Percentiles rank a stretch among this genome's conserved stretches.
Conservation (phyloP, 1,140 invertebrate genomes). For the Akabosia matsudoensis region DNA sequence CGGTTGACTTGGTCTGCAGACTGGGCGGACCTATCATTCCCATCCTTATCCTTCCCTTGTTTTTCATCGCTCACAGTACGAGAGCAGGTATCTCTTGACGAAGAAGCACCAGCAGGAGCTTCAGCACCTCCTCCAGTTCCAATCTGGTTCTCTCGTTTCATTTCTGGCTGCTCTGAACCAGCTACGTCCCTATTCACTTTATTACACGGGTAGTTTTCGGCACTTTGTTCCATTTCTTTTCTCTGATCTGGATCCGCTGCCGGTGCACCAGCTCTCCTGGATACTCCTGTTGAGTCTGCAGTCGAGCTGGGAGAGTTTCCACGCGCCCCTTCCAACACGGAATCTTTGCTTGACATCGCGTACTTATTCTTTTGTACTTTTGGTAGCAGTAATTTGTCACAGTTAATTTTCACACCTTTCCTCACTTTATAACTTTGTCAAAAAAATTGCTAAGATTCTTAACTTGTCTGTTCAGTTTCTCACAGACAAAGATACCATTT, state of each 20-base stretch:
- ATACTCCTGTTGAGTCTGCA: background rate
- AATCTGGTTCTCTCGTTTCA: background rate
- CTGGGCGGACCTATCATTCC: background rate
- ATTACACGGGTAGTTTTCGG: constrained; percentile 9
- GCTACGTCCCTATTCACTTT: background rate
- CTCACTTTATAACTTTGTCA: background rate
- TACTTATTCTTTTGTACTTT: background rate
- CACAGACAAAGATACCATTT: background rate
- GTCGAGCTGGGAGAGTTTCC: background rate
- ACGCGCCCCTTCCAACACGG: background rate
- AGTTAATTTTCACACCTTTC: no score
- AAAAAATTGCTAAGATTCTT: background rate
- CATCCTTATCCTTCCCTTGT: background rate
- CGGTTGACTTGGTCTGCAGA: constrained; percentile 26
- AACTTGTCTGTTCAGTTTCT: background rate
- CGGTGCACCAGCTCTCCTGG: background rate
- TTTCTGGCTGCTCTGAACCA: background rate
- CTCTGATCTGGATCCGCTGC: background rate
- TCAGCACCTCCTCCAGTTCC: background rate
- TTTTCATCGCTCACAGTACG: background rate
- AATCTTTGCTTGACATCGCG: background rate
- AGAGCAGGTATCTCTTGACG: background rate
- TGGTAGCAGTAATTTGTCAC: no score
- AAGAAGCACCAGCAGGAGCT: background rate
- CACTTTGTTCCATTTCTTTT: constrained; percentile 21